These are phyloP conservation scores for Lacerta bilineata DNA, from an alignment of 2,797 vertebrate genomes.

Conservation along the genomic window DNA sequence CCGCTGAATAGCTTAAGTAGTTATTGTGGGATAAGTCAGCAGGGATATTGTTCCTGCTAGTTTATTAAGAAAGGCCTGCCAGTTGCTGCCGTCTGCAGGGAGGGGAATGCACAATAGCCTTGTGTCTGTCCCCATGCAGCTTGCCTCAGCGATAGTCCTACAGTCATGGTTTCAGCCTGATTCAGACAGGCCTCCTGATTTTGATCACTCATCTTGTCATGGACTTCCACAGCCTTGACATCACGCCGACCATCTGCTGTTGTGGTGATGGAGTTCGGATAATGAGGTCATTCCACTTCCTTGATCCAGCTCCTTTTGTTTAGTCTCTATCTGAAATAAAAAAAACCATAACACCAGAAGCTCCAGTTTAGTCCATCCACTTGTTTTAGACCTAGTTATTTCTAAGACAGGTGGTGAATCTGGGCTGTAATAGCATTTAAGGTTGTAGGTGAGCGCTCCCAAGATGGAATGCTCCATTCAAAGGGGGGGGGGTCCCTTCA, in stretches of 20 bases:
- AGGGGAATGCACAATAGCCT: conserved; percentile 58
- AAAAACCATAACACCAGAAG: background rate
- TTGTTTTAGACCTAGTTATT: background rate
- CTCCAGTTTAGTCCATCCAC: background rate
- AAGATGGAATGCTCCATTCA: background rate
- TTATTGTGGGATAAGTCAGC: conserved; percentile 60
- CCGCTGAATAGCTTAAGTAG: conserved; percentile 55
- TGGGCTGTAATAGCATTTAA: background rate
- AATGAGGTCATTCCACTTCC: conserved; percentile 30
- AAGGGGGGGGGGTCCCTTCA: background rate
- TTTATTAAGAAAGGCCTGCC: conserved; percentile 41
- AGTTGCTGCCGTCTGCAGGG: conserved; percentile 48
- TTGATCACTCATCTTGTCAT: conserved; percentile 64
- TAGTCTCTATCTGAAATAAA: background rate
- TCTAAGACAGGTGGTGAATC: background rate
- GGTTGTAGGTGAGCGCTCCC: background rate
- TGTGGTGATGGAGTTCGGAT: conserved; percentile 30
- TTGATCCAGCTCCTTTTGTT: background rate
- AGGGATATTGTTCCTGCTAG: conserved; percentile 47
- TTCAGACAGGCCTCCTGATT: conserved; percentile 52
- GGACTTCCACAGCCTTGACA: conserved; percentile 21
- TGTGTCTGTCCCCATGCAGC: conserved; percentile 59
- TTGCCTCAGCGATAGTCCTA: conserved; percentile 39
- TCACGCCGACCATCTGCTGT: conserved; percentile 63
- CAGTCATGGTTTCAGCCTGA: conserved; percentile 53